phyloP scores from a whole-genome alignment of 1,140 invertebrate species.

The Leptonema lineaticorne region DNA sequence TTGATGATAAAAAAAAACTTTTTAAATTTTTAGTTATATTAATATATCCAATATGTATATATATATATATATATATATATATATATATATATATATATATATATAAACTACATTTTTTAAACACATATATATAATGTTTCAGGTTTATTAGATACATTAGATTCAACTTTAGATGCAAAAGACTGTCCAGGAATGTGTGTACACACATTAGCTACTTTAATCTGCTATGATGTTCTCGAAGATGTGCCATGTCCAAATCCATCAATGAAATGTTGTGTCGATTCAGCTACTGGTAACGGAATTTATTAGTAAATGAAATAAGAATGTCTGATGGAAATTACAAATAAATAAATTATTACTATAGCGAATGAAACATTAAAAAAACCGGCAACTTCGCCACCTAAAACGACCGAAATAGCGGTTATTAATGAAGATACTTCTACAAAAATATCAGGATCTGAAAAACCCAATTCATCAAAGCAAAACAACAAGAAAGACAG shows the following conservation, averaged over 20 bases:
- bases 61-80: too few species aligned
- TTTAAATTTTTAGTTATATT: too few species aligned
- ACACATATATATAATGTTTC: conserved; percentile 38
- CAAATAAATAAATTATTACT: not conserved
- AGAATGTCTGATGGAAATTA: not conserved
- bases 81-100: too few species aligned
- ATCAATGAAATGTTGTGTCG: conserved; percentile 80
- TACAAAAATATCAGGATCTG: conserved; percentile 45
- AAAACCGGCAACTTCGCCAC: not conserved
- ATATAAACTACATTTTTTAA: too few species aligned
- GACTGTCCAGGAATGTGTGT: conserved; percentile 85
- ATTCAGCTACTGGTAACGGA: conserved; percentile 57
- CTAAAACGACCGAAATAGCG: conserved; percentile 46
- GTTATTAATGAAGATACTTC: conserved; percentile 45
- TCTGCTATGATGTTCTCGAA: conserved; percentile 81
- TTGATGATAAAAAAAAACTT: too few species aligned
- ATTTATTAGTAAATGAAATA: conserved; percentile 1
- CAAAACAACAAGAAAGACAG: conserved; percentile 55
- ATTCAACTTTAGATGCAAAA: conserved; percentile 76
- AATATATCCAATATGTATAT: too few species aligned
- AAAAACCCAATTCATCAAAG: conserved; percentile 35
- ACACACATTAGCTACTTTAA: conserved; percentile 75
- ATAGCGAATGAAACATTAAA: conserved; percentile 27
- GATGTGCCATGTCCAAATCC: conserved; percentile 74
- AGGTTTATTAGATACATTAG: conserved; percentile 81